Evolutionary conservation across 2,888 invertebrate species (phyloP).

Genomic region (Melanargia galathea): DNA sequence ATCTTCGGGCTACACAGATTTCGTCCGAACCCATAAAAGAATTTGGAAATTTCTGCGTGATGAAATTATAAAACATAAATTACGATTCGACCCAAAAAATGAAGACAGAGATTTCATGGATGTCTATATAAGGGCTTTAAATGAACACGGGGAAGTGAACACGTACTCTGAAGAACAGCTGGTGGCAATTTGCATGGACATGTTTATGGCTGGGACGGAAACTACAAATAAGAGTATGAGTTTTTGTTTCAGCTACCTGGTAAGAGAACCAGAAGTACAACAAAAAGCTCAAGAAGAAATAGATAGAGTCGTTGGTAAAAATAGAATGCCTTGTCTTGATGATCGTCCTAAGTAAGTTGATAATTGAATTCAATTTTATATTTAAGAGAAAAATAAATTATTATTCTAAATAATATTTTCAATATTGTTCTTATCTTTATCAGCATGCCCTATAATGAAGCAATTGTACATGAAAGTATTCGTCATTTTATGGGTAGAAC

Average conservation of each 20-base stretch:
- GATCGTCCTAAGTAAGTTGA: conserved; percentile 86
- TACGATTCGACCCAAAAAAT: conserved; percentile 79
- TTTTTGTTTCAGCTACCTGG: conserved; percentile 88
- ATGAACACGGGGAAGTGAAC: conserved; percentile 79
- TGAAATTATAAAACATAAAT: conserved; percentile 87
- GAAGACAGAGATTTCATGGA: conserved; percentile 91
- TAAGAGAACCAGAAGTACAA: conserved; percentile 87
- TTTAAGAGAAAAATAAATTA: background rate
- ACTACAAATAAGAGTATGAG: conserved; percentile 91
- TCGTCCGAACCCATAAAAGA: conserved; percentile 86
- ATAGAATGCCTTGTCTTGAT: conserved; percentile 85
- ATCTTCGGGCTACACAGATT: conserved; percentile 88
- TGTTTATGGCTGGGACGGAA: conserved; percentile 94
- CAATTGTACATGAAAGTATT: conserved; percentile 88
- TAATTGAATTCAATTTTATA: conserved; percentile 12
- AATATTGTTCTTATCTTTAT: conserved; percentile 41
- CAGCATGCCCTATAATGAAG: conserved; percentile 91
- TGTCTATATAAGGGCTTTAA: conserved; percentile 87
- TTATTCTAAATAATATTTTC: no score
- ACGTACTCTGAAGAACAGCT: conserved; percentile 88
- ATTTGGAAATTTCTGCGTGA: conserved; percentile 88
- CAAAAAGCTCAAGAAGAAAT: conserved; percentile 89
- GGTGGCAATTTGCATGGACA: conserved; percentile 90
- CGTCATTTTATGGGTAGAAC: conserved; percentile 91
- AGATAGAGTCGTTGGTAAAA: conserved; percentile 86